These are phyloP conservation scores for Pitta sordida DNA, from an alignment of 2,113 vertebrate species.

Conservation along the genomic window DNA sequence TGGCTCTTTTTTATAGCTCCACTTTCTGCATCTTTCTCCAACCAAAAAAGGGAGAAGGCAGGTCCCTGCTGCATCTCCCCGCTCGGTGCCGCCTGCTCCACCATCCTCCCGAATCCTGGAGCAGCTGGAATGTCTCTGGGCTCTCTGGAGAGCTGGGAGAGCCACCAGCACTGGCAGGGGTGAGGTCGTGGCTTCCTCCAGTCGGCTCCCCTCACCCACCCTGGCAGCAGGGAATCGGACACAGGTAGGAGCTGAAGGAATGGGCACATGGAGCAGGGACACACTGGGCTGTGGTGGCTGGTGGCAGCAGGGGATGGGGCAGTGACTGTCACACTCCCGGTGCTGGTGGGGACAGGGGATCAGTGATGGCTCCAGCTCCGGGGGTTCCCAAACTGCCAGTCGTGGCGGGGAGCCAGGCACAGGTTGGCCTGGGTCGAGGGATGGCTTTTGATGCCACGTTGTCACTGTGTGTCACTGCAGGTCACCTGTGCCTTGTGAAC, in stretches of 20 bases:
- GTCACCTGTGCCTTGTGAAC: too few species aligned
- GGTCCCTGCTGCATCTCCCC: neutral
- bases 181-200: neutral
- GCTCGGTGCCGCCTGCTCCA: neutral
- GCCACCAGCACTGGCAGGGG: neutral
- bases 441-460: neutral
- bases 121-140: neutral
- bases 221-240: neutral
- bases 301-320: neutral
- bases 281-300: accelerated
- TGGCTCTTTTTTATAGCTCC: neutral
- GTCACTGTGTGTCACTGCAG: neutral
- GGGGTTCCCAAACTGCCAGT: neutral
- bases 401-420: too few species aligned
- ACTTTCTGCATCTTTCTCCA: neutral
- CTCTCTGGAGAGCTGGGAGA: neutral
- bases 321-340: accelerated
- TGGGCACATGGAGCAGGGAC: neutral
- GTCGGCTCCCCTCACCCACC: neutral
- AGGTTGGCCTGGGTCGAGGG: neutral
- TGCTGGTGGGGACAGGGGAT: neutral
- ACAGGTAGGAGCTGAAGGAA: neutral
- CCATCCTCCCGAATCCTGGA: neutral
- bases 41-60: neutral
- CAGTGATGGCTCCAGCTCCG: neutral